Percentiles rank a stretch among this genome's conserved stretches.
Conservation (phyloP, 2,113 vertebrate genomes). For the Coptodon bakossiorum region DNA sequence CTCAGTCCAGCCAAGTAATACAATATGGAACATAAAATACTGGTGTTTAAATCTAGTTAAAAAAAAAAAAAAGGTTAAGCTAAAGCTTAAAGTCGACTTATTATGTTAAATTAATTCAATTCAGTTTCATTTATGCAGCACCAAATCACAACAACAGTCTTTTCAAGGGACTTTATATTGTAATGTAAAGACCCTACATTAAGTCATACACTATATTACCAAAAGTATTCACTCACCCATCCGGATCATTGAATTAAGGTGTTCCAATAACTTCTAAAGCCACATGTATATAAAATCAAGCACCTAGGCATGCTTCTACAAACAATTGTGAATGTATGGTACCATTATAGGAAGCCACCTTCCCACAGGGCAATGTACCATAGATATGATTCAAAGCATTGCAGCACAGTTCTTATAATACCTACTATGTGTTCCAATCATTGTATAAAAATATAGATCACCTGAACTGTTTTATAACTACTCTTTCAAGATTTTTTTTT, state of each 20-base stretch:
- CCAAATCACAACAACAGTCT: not conserved
- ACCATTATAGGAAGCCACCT: not conserved
- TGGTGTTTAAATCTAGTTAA: too few species aligned
- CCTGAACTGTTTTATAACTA: not conserved
- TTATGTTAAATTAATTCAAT: too few species aligned
- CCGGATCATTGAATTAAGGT: not conserved
- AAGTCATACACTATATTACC: not conserved
- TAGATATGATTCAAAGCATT: not conserved
- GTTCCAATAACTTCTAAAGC: not conserved
- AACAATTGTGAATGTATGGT: not conserved
- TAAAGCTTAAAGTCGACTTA: too few species aligned
- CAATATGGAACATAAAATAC: too few species aligned
- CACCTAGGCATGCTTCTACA: not conserved
- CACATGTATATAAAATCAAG: not conserved
- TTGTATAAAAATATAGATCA: not conserved
- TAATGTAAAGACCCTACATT: not conserved
- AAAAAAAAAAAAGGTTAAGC: too few species aligned
- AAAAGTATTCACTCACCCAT: not conserved
- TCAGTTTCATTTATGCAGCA: not conserved
- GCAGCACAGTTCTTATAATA: not conserved
- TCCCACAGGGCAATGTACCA: not conserved
- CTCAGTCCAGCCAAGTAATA: too few species aligned
- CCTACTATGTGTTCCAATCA: not conserved
- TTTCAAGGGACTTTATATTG: not conserved
- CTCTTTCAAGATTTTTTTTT: not conserved